Base-by-base conservation (phyloP, 92 coral and sea anemone genomes). In the Desmophyllum pertusum region DNA sequence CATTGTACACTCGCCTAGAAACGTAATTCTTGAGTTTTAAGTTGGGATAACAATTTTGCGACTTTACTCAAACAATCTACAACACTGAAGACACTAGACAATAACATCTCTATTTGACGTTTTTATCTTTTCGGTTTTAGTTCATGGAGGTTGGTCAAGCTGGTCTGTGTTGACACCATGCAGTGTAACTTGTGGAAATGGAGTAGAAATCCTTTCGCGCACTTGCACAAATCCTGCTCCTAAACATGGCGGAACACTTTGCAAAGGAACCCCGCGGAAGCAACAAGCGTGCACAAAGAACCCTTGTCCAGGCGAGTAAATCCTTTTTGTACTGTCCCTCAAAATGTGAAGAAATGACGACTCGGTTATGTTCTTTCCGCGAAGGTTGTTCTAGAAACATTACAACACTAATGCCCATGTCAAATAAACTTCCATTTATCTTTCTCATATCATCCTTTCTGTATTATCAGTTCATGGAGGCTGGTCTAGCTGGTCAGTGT, bases 391-490 rank as follows among this genome's bases (percentile, higher is more conserved):
- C n/a, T n/a, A n/a, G n/a, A n/a, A n/a, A n/a, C n/a, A n/a, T n/a
- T n/a, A n/a, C n/a, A n/a, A n/a, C n/a, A n/a, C n/a, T n/a, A n/a
- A n/a, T n/a, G n/a, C n/a, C n/a, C n/a, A n/a, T n/a, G n/a, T n/a
- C n/a, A n/a, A n/a, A n/a, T n/a, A n/a, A n/a, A n/a, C n/a, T n/a
- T n/a, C n/a, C n/a, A n/a, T n/a, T 53, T 53, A n/a, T n/a, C n/a
- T n/a, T n/a, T n/a, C n/a, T n/a, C n/a, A n/a, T n/a, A n/a, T n/a
- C n/a, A n/a, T n/a, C n/a, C n/a, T n/a, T n/a, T n/a, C n/a, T n/a
- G n/a, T n/a, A n/a, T n/a, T n/a, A n/a, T n/a, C 14, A 80, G 84
- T 80, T 33, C 10, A 80, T 4, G 84, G 84, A 14, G 84, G 84
- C 1, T 80, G 84, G 84, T 80, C 84, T 6, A 35, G 63, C 45